Evolutionary conservation across 2,797 vertebrate species (phyloP), one percentile per base, ranked within the genome.

Genomic region (Phylloscopus collybita): DNA sequence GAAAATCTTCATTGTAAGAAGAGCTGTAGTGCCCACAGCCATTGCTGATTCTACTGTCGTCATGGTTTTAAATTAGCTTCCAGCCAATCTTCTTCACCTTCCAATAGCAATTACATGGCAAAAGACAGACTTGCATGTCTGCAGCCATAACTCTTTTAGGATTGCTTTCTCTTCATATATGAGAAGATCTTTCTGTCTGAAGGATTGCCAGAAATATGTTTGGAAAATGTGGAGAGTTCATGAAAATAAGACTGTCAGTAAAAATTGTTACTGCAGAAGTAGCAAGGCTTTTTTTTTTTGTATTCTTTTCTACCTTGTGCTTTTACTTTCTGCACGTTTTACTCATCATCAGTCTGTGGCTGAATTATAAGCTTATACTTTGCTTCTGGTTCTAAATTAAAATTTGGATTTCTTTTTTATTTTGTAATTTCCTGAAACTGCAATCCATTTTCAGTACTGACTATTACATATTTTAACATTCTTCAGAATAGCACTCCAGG

Each of bases 401-500:
- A 94, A 92, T 76, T 60, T 90, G 60, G 36, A 71, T 80, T 83
- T 84, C 49, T 90, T 88, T 91, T 94, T 86, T 23, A 56, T 79
- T 88, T 80, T 87, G 49, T 74, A 73, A 87, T 96, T 92, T 92
- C 56, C 76, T 94, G 74, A 88, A 94, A 65, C 30, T 81, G 56
- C 45, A 60, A 80, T 66, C 59, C 66, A 79, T 92, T 96, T 94
- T 73, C 44, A 36, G 59, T 87, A 66, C 60, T 74, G 54, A 64
- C 38, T 83, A 80, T 78, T 85, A 50, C 67, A 57, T 75, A 72
- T 78, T 93, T 82, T 86, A 73, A 50, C 93, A 69, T 83, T 95
- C 69, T 71, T 94, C 69, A 60, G 45, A 92, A 93, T 29, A 75
- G 19, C 61, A 88, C 86, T 91, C 57, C 4, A 10, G 64, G 22